These are phyloP conservation scores for Redunca redunca DNA, from an alignment of 2,113 vertebrate species.

Conservation along the genomic window DNA sequence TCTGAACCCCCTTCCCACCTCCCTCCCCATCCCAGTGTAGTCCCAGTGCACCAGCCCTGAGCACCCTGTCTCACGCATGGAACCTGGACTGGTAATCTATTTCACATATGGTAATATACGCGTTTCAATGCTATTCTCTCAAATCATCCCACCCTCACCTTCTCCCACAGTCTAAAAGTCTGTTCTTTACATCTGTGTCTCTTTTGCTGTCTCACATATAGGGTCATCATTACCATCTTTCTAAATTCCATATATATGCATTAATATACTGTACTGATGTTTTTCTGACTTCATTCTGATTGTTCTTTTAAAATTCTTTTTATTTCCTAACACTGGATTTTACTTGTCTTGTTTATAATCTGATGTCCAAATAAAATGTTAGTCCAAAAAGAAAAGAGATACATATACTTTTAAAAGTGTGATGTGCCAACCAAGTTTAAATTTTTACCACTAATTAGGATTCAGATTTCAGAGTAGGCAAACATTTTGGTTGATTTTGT, in stretches of 20 bases:
- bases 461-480: conserved; percentile 25
- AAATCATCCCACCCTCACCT: not conserved
- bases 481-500: conserved; percentile 12
- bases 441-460: conserved; percentile 30
- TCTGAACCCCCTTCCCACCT: not conserved
- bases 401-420: conserved; percentile 75
- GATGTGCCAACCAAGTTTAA: conserved; percentile 72
- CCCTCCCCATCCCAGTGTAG: not conserved
- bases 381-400: not conserved
- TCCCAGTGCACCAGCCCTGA: fast-evolving
- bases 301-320: not conserved
- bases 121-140: not conserved
- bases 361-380: not conserved
- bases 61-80: fast-evolving
- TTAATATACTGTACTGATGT: not conserved
- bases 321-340: not conserved
- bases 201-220: not conserved
- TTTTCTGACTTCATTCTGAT: not conserved
- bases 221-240: not conserved
- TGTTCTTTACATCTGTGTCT: not conserved
- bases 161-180: not conserved
- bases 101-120: not conserved
- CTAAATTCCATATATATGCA: not conserved
- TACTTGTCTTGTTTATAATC: not conserved
- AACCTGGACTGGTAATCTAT: not conserved